phyloP scores from a whole-genome alignment of 2,113 vertebrate species.

The Corynorhinus townsendii region DNA sequence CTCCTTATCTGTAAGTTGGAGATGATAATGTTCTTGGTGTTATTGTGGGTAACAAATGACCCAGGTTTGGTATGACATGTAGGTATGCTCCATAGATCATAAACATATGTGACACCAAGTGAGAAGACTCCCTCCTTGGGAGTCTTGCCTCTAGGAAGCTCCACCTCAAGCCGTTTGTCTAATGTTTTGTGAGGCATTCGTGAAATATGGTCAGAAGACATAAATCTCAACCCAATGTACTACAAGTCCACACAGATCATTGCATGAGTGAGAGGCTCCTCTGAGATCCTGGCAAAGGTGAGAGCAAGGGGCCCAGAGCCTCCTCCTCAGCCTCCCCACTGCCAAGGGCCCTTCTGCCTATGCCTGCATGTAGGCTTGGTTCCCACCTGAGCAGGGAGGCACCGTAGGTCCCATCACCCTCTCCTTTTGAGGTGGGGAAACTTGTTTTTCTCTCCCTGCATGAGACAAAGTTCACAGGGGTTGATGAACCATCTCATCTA shows the following conservation, averaged over 20 bases:
- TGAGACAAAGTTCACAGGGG: background rate
- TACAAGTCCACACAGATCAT: background rate
- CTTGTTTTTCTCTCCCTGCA: background rate
- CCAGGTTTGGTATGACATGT: too few species aligned
- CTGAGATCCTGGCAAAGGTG: background rate
- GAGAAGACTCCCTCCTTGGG: background rate
- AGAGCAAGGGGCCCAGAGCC: background rate
- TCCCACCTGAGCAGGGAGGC: background rate
- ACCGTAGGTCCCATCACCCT: background rate
- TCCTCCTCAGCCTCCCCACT: background rate
- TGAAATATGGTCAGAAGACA: background rate
- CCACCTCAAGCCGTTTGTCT: background rate
- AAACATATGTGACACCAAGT: fast-evolving
- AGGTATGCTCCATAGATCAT: background rate
- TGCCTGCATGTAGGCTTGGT: background rate
- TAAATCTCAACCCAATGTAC: background rate
- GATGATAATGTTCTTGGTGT: too few species aligned
- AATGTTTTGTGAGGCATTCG: background rate
- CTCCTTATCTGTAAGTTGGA: background rate
- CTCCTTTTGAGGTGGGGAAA: background rate
- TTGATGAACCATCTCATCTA: background rate
- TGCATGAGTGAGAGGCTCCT: background rate
- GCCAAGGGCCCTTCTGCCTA: background rate
- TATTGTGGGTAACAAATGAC: background rate
- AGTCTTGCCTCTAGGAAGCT: background rate